Base-by-base conservation (phyloP, 2,797 vertebrate species). In the Parotocinclus haroldoi region DNA sequence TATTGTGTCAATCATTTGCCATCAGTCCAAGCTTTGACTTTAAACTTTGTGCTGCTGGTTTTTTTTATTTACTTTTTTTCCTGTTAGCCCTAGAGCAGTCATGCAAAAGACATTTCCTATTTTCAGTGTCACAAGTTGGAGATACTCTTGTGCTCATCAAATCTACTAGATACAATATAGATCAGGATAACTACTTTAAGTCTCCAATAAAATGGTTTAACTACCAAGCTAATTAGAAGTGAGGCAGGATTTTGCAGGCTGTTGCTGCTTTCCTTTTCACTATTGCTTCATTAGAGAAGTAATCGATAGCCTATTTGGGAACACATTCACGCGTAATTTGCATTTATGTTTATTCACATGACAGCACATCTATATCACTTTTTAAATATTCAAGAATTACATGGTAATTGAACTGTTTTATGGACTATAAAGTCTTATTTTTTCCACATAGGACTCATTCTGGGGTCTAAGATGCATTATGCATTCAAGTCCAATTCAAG, bases 1-100 rank as follows among this genome's bases (percentile, higher is more conserved):
- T 75, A 66, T 67, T 66, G 57, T 61, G 40, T 59, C 69, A 69
- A 59, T 69, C 72, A 66, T 69, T 56, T 70, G 54, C 63, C 60
- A 50, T 62, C 38, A 50, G 44, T 61, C 46, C 60, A 63, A 65
- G 61, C 60, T 65, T 68, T 36, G 18, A 40, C 54, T 75, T 45
- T 68, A 55, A 27, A 42, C 55, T 69, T 56, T 69, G 27, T 27
- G 27, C 27, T 60, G 55, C 14, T 16, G 10, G 44, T 55, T 58
- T 55, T 17, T 63, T 38, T 63, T 40, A 49, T 48, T 53, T 42
- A 73, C 14, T 39, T 19, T 1, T 7, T 48, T 65, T 77, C 13
- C 59, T 70, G 45, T 46, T 54, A 60, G 65, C 64, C 39, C 38
- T 58, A 49, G 14, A 56, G 59, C 38, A 58, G 14, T n/a, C 54